phyloP scores from a whole-genome alignment of 2,113 vertebrate species.

The Gavia stellata region DNA sequence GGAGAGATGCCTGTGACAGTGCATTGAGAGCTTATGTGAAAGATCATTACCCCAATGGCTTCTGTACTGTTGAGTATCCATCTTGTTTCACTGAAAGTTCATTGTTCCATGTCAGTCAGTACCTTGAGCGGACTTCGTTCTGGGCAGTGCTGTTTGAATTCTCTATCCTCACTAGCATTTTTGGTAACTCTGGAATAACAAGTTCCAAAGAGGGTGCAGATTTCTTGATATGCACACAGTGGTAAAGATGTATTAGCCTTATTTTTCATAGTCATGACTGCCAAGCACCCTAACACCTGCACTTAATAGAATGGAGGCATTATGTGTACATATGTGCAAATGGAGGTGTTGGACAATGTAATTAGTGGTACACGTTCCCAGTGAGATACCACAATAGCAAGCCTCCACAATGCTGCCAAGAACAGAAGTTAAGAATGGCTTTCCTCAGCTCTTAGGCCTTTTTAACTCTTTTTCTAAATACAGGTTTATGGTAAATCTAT shows the following conservation, averaged over 20 bases:
- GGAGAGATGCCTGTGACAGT: conserved; percentile 87
- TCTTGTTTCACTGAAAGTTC: neutral
- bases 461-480: conserved; percentile 39
- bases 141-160: neutral
- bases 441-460: neutral
- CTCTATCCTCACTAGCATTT: neutral
- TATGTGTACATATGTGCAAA: neutral
- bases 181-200: neutral
- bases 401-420: neutral
- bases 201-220: neutral
- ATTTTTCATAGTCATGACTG: neutral
- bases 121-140: neutral
- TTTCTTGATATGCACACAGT: neutral
- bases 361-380: neutral
- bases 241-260: neutral
- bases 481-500: conserved; percentile 96
- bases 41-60: conserved; percentile 91
- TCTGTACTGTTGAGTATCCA: conserved; percentile 87
- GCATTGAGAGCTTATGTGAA: conserved; percentile 88
- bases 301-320: neutral
- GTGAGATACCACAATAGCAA: neutral
- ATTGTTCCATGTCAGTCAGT: neutral
- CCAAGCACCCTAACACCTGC: neutral
- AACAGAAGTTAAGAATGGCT: neutral
- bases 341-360: neutral